Evolutionary conservation across 1,140 invertebrate genomes (phyloP).

Genomic region (Yoshiicerus persimilis): DNA sequence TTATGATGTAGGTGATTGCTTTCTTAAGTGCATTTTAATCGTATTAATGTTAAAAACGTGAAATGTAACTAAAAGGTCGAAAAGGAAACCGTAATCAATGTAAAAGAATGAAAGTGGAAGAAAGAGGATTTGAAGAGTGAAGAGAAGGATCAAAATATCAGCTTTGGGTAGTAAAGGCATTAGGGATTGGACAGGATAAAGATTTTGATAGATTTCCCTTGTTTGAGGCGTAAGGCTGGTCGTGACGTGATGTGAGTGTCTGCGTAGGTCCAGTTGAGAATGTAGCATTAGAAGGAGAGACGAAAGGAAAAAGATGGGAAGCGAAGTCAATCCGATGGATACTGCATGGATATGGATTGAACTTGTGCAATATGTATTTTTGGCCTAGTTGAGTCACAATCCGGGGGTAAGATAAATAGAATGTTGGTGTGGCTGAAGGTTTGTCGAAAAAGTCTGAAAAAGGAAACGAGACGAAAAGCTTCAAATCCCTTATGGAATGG

Average conservation of each 20-base stretch:
- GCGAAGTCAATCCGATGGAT: not conserved
- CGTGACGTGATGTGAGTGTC: slow-evolving; percentile 8
- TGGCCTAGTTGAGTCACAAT: not conserved
- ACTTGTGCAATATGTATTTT: not conserved
- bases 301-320: not conserved
- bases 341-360: not conserved
- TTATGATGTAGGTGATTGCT: no score
- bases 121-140: not conserved
- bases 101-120: not conserved
- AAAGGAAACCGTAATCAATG: no score
- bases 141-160: slow-evolving; percentile 8
- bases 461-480: not conserved
- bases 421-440: not conserved
- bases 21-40: no score
- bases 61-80: no score
- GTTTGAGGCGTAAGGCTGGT: slow-evolving; percentile 10
- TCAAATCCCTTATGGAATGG: slow-evolving; percentile 7
- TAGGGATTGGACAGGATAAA: slow-evolving; percentile 31
- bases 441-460: not conserved
- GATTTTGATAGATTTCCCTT: slow-evolving; percentile 46
- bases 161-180: not conserved
- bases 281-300: not conserved
- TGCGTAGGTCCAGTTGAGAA: not conserved
- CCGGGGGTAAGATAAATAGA: not conserved
- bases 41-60: no score